Evolutionary conservation across 2,797 vertebrate species (phyloP).

Genomic region (Sebastes diaconus): DNA sequence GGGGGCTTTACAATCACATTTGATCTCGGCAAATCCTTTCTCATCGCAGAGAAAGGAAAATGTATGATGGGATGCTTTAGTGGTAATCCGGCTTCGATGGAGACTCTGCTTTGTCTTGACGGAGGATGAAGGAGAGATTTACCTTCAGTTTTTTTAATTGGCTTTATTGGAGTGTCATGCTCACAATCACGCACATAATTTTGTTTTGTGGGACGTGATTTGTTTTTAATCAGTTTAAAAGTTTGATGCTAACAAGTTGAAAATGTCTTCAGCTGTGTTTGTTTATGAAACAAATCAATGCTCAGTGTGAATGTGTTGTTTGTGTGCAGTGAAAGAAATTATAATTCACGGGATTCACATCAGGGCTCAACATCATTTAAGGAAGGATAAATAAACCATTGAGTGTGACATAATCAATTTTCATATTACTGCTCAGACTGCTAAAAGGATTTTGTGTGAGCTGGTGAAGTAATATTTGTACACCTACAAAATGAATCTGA

Average conservation of each 20-base stretch:
- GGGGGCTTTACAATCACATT: conserved; percentile 34
- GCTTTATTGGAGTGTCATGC: background rate
- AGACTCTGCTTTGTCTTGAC: conserved; percentile 32
- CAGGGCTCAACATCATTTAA: conserved; percentile 8
- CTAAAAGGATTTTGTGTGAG: conserved; percentile 6
- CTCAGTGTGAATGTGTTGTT: conserved; percentile 8
- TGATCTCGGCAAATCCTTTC: conserved; percentile 57
- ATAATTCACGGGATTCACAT: conserved; percentile 9
- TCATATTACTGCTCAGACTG: background rate
- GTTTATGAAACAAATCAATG: background rate
- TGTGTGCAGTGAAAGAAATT: conserved; percentile 1
- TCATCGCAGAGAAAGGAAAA: conserved; percentile 30
- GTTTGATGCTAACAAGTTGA: background rate
- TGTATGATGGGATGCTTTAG: conserved; percentile 17
- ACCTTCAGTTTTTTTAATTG: background rate
- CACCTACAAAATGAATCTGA: background rate
- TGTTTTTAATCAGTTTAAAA: background rate
- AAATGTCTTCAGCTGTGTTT: background rate
- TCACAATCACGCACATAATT: conserved; percentile 4
- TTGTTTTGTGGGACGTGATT: background rate
- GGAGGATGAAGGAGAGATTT: conserved; percentile 24
- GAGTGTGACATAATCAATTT: background rate
- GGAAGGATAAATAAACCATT: conserved; percentile 14
- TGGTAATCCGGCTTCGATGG: conserved; percentile 34
- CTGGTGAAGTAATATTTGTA: background rate